phyloP scores from a whole-genome alignment of 2,888 invertebrate genomes.

The Lepidocyrtinus sp. region DNA sequence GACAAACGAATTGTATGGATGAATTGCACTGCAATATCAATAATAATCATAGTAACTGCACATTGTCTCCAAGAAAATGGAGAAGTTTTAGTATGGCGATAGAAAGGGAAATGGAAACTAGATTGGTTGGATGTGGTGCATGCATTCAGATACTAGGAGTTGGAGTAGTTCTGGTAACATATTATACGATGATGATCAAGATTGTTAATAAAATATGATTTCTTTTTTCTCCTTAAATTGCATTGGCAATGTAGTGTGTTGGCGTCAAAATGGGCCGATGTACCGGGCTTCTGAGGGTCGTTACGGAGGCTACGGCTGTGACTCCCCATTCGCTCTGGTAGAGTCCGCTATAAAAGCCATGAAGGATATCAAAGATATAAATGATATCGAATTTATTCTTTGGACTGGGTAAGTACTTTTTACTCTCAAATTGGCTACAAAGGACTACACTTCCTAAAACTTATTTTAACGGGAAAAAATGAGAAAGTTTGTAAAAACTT shows the following conservation, averaged over 20 bases:
- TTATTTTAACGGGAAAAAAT: too few species aligned
- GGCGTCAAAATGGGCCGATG: constrained; percentile 76
- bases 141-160: too few species aligned
- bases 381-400: constrained; percentile 92
- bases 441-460: too few species aligned
- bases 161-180: too few species aligned
- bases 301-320: constrained; percentile 87
- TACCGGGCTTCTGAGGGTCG: constrained; percentile 79
- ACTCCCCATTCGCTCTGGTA: constrained; percentile 90
- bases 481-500: too few species aligned
- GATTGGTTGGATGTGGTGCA: background rate
- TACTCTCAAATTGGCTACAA: too few species aligned
- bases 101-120: background rate
- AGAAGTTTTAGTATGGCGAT: background rate
- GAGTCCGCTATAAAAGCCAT: constrained; percentile 90
- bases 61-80: background rate
- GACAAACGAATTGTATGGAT: background rate
- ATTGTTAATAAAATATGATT: constrained; percentile 41
- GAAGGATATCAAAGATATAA: constrained; percentile 84
- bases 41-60: constrained; percentile 15
- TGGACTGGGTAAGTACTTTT: constrained; percentile 89
- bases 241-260: too few species aligned
- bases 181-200: background rate
- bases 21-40: constrained; percentile 15
- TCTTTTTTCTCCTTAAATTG: constrained; percentile 22